A percentile compares a stretch with the other conserved stretches of the same genome.
Conservation (phyloP, 2,888 invertebrate species). For the Hypomecis punctinalis region DNA sequence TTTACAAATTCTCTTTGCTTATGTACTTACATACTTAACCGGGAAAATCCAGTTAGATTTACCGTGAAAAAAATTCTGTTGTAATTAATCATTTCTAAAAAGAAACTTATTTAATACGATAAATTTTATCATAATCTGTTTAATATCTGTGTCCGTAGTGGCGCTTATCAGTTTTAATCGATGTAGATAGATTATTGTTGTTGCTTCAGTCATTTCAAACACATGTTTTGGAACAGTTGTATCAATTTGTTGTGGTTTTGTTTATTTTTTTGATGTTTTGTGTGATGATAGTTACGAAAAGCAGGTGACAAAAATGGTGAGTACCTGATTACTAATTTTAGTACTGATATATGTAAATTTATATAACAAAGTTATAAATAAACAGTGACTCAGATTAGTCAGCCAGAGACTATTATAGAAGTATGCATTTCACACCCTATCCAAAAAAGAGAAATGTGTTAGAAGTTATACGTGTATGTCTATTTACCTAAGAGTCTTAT, state of each 20-base stretch:
- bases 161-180: constrained; percentile 68
- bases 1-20: no score
- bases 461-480: no score
- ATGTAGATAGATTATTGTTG: constrained; percentile 40
- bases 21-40: no score
- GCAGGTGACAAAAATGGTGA: constrained; percentile 52
- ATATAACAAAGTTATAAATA: neutral
- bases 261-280: constrained; percentile 45
- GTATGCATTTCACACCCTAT: no score
- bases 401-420: no score
- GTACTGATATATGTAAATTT: neutral
- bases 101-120: constrained; percentile 52
- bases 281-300: constrained; percentile 41
- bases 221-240: constrained; percentile 39
- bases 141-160: constrained; percentile 63
- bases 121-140: constrained; percentile 63
- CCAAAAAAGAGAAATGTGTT: no score
- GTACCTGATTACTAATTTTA: constrained; percentile 42
- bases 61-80: constrained; percentile 34
- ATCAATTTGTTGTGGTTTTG: constrained; percentile 39
- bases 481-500: no score
- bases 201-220: constrained; percentile 47
- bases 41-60: neutral
- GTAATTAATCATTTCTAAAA: constrained; percentile 55
- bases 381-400: no score